Base-by-base conservation (phyloP, 2,797 vertebrate species). In the Kryptopterus vitreolus region DNA sequence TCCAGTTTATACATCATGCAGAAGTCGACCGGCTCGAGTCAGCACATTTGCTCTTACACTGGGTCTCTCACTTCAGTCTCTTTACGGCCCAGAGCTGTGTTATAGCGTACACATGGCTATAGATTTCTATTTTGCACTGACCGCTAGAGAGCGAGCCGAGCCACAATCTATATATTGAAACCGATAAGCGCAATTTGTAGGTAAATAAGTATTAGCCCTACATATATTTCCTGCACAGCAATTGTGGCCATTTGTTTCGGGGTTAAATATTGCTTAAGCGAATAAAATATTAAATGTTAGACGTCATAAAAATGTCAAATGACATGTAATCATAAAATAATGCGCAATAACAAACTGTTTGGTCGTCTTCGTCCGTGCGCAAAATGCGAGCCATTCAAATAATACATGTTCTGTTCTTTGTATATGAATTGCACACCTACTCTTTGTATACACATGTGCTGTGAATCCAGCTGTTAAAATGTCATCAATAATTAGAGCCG, bases 121-220 rank as follows among this genome's bases (percentile, higher is more conserved):
- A 29, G 24, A 20, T 77, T 11, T 62, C n/a, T 26, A 38, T 53
- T 50, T n/a, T 16, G 57, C 46, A 55, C 72, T 84, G 87, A 58
- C 92, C 92, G 84, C 91, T 92, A 93, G 92, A 92, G 91, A 89
- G 92, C 92, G 91, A 93, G 85, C 81, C 79, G 88, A 89, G 84
- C n/a, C n/a, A n/a, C n/a, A n/a, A n/a, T n/a, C n/a, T n/a, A n/a
- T n/a, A n/a, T n/a, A n/a, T n/a, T n/a, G n/a, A 26, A 24, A 43
- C 33, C 53, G 2, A 57, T 18, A 15, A 57, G 20, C 33, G 24
- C 71, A 58, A 43, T 43, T 58, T 72, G 12, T n/a, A 33, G 29
- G 3, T 22, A 57, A 57, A 58, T 58, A n/a, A n/a, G n/a, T n/a
- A n/a, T n/a, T n/a, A n/a, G n/a, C n/a, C n/a, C n/a, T n/a, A n/a